Percentiles rank a stretch among this genome's conserved stretches.
Conservation (phyloP, 2,797 vertebrate species). For the Spinus pinus region DNA sequence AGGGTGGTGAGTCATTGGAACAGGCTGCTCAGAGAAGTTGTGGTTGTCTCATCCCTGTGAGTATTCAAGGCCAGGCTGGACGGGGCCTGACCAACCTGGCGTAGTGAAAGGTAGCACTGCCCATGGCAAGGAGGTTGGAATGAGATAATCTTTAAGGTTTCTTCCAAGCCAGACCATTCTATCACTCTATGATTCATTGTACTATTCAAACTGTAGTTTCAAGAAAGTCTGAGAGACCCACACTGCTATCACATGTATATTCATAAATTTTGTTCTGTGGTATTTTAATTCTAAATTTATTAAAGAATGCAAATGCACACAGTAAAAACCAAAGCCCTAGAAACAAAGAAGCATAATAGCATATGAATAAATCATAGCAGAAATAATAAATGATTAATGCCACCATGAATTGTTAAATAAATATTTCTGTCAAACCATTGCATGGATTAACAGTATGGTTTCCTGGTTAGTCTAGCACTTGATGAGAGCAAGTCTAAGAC, state of each 20-base stretch:
- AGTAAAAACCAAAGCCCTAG: neutral
- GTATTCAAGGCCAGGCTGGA: neutral
- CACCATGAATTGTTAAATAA: neutral
- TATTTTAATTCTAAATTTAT: neutral
- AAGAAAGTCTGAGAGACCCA: neutral
- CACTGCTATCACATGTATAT: neutral
- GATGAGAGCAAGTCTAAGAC: neutral
- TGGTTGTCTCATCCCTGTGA: neutral
- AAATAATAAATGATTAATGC: neutral
- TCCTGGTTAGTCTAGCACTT: neutral
- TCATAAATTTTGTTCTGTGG: neutral
- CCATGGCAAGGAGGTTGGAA: neutral
- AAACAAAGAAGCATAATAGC: neutral
- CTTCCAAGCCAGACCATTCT: neutral
- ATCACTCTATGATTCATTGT: neutral
- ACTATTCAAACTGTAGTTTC: neutral
- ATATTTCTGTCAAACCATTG: neutral
- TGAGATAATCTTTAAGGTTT: neutral
- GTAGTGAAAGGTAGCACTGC: neutral
- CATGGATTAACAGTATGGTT: neutral
- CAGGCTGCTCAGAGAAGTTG: neutral
- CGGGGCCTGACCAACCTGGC: neutral
- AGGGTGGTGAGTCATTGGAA: neutral
- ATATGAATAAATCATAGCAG: neutral
- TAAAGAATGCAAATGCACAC: neutral